Percentiles rank a stretch among this genome's conserved stretches.
phyloP scores from a whole-genome alignment of 2,888 invertebrate genomes.

The Trisateles emortualis region DNA sequence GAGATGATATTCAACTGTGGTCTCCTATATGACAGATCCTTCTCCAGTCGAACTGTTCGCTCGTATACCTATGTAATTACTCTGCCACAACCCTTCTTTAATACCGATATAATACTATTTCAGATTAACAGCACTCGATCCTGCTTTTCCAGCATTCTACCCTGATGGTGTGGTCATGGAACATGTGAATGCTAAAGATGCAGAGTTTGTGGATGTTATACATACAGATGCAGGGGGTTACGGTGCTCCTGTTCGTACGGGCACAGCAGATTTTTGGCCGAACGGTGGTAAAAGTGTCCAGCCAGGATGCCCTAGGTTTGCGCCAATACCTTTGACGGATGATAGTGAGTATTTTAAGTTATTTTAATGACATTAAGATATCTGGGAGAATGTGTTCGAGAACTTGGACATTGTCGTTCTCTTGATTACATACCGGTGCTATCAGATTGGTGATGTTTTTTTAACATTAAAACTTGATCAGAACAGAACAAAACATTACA shows the following conservation, averaged over 20 bases:
- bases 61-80: too few species aligned
- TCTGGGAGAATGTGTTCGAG: too few species aligned
- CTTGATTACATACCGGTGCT: too few species aligned
- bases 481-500: too few species aligned
- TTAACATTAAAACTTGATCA: too few species aligned
- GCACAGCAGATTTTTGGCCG: slow-evolving; percentile 88
- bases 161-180: slow-evolving; percentile 80
- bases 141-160: slow-evolving; percentile 88
- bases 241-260: slow-evolving; percentile 86
- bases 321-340: slow-evolving; percentile 81
- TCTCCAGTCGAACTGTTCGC: too few species aligned
- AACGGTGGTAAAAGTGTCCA: slow-evolving; percentile 87
- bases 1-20: too few species aligned
- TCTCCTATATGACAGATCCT: too few species aligned
- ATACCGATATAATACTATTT: slow-evolving; percentile 38
- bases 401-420: too few species aligned
- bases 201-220: slow-evolving; percentile 89
- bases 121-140: slow-evolving; percentile 87
- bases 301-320: slow-evolving; percentile 86
- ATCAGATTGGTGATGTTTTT: too few species aligned
- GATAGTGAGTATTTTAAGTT: slow-evolving; percentile 68
- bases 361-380: slow-evolving; percentile 1
- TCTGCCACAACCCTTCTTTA: neutral
- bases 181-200: slow-evolving; percentile 83
- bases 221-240: slow-evolving; percentile 89